Conservation (phyloP, 2,797 vertebrate species). For the Lutjanus campechanus region DNA sequence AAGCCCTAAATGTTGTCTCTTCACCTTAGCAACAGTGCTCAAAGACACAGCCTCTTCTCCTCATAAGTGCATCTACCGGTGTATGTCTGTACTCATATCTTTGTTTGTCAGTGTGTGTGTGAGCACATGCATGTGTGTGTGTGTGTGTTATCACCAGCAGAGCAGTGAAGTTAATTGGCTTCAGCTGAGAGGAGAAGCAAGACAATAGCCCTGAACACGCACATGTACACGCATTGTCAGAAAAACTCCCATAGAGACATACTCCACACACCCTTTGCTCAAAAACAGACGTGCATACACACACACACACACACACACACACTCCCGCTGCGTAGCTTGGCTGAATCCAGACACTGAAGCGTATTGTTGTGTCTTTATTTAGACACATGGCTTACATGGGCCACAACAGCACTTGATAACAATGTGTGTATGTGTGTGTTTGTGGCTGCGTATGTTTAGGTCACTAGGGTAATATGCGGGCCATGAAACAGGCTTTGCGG, state of each 20-base stretch:
- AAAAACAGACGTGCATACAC: constrained; percentile 19
- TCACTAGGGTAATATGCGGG: constrained; percentile 47
- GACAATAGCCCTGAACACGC: constrained; percentile 73
- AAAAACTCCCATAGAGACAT: constrained; percentile 57
- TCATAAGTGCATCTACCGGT: constrained; percentile 25
- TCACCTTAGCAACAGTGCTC: constrained; percentile 43
- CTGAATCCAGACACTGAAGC: constrained; percentile 74
- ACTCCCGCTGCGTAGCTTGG: constrained; percentile 41
- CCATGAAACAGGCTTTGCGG: constrained; percentile 29
- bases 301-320: constrained; percentile 22
- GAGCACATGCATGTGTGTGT: constrained; percentile 4
- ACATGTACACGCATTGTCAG: constrained; percentile 46
- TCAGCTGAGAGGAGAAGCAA: constrained; percentile 76
- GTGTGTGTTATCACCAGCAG: constrained; percentile 66
- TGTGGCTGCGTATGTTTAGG: constrained; percentile 28
- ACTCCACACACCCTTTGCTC: constrained; percentile 44
- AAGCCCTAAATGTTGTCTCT: constrained; percentile 43
- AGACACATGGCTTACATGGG: constrained; percentile 66
- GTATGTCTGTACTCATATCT: constrained; percentile 7
- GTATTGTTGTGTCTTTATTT: constrained; percentile 74
- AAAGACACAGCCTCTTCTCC: constrained; percentile 45
- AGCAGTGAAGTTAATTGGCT: constrained; percentile 81
- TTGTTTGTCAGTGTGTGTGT: constrained; percentile 6
- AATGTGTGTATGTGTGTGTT: constrained; percentile 38
- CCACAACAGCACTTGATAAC: constrained; percentile 52